Base-by-base conservation (phyloP, 1,140 invertebrate species). In the Atta colombica region DNA sequence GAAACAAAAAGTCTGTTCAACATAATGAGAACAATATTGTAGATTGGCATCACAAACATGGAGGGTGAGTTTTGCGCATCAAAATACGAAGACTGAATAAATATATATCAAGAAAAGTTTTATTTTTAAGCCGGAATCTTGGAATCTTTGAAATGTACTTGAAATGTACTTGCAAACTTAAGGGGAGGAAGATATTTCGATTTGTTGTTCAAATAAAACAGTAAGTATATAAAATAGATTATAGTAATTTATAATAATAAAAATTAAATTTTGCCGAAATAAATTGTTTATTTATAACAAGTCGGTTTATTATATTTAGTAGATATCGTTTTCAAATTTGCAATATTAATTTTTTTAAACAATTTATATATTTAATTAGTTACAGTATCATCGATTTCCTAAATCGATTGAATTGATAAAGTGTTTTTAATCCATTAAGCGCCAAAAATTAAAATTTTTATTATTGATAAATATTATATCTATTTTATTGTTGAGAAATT, bases 1-100 rank as follows among this genome's bases (percentile, higher is more conserved):
- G 21, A 21, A 68, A 69, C 66, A 18, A 71, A 71, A 45, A 69
- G 49, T 55, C n/a, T 66, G 6, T 74, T 1, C 65, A 18, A 81
- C 49, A 39, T 53, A 21, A 31, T 55, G 39, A 31, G 6, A 18
- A 71, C 65, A 18, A 55, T 31, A 71, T 69, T 55, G 31, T 25
- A 81, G 14, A 81, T 3, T 71, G 16, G 31, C 3, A 14, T 80
- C 16, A 25, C 63, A 39, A 35, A 71, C 16, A 80, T 25, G 14
- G 21, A 1, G 5, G 31, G 10, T 81, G n/a, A 49, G 51, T 39
- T 39, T 16, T 35, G 31, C 28, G 18, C 60, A 49, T 65, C 10
- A 65, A 63, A 77, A 77, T 5, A 28, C 35, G 21, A 49, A 66
- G 28, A 6, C n/a, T 69, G 55, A 69, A 81, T 80, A 81, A 81